Evolutionary conservation across 2,888 invertebrate genomes (phyloP).

Genomic region (Sericinus montela): DNA sequence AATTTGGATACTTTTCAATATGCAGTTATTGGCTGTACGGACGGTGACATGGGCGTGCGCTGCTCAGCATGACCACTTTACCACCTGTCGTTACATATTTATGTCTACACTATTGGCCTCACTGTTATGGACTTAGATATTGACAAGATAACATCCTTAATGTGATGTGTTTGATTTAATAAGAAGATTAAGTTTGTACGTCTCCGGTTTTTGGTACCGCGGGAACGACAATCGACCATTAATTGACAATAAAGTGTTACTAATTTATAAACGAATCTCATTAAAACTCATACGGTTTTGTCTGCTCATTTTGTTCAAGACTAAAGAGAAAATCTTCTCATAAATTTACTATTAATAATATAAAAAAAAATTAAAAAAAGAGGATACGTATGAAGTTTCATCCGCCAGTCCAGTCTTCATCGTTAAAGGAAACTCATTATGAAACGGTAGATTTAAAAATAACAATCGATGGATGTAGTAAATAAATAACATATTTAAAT

Average conservation of each 20-base stretch:
- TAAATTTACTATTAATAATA: too few species aligned
- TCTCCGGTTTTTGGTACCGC: slow-evolving; percentile 50
- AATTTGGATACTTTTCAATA: slow-evolving; percentile 42
- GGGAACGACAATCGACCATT: slow-evolving; percentile 53
- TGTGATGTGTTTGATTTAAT: slow-evolving; percentile 81
- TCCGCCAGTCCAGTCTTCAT: too few species aligned
- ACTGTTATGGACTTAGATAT: slow-evolving; percentile 79
- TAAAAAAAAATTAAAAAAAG: too few species aligned
- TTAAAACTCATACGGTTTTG: background rate
- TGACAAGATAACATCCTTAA: slow-evolving; percentile 80
- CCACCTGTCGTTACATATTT: slow-evolving; percentile 80
- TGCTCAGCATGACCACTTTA: slow-evolving; percentile 77
- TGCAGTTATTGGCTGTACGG: slow-evolving; percentile 43
- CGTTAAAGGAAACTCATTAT: too few species aligned
- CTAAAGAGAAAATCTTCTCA: too few species aligned
- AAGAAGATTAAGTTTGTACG: slow-evolving; percentile 75
- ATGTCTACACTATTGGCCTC: slow-evolving; percentile 79
- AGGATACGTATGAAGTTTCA: too few species aligned
- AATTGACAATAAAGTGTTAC: slow-evolving; percentile 33
- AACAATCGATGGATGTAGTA: too few species aligned
- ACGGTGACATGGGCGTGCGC: slow-evolving; percentile 61
- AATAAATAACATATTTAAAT: too few species aligned
- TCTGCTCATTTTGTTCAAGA: too few species aligned
- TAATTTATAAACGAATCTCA: slow-evolving; percentile 20
- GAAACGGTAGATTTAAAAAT: too few species aligned